phyloP scores from a whole-genome alignment of 2,113 vertebrate genomes.

The Vidua chalybeata region DNA sequence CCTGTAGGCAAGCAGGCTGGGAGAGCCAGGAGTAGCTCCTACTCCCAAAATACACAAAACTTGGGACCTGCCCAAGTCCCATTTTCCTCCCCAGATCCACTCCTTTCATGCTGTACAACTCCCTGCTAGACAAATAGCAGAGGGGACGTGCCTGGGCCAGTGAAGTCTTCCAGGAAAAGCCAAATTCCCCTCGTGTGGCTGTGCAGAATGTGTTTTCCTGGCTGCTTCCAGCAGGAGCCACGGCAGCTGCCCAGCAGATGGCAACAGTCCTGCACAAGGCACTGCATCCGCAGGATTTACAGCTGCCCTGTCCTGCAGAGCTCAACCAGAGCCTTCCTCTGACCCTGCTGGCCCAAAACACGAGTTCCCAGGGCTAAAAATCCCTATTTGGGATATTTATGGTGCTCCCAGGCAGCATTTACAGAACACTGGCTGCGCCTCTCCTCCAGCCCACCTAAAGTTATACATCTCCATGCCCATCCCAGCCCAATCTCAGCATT shows the following conservation, averaged over 20 bases:
- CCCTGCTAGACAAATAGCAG: not conserved
- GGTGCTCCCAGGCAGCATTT: not conserved
- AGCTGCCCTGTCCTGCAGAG: not conserved
- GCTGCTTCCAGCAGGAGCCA: not conserved
- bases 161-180: not conserved
- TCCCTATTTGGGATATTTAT: accelerated
- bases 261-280: constrained; percentile 20
- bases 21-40: not conserved
- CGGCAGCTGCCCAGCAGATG: constrained; percentile 33
- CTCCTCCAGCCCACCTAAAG: not conserved
- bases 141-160: not conserved
- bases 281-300: accelerated
- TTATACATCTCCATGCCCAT: too few species aligned
- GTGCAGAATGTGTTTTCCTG: not conserved
- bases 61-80: not conserved
- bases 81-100: not conserved
- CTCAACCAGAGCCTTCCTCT: not conserved
- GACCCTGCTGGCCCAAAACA: not conserved
- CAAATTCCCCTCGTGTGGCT: not conserved
- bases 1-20: not conserved
- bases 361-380: not conserved
- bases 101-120: accelerated
- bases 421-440: not conserved
- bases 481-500: not conserved
- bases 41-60: not conserved